These are phyloP conservation scores for Drosophila lacteicornis DNA, from an alignment of 1,140 invertebrate genomes.

Conservation along the genomic window DNA sequence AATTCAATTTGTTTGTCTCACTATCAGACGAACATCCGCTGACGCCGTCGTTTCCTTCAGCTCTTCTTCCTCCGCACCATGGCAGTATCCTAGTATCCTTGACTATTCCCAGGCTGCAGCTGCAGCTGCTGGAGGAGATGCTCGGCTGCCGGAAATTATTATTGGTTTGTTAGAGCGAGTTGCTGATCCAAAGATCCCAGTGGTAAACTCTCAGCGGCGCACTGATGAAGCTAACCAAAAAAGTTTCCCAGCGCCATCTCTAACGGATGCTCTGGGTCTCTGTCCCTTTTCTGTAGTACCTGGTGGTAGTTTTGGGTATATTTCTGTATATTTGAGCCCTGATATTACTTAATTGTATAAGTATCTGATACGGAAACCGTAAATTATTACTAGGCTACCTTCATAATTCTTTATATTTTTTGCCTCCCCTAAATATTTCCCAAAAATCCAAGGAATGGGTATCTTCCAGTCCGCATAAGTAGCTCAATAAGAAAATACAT, in stretches of 20 bases:
- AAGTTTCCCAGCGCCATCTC: constrained; percentile 30
- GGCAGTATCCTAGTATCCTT: constrained; percentile 53
- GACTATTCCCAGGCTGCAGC: constrained; percentile 71
- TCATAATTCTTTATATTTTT: too few species aligned
- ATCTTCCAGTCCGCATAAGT: neutral
- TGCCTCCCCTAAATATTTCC: neutral
- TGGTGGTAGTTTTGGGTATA: constrained; percentile 3
- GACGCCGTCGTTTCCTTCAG: constrained; percentile 16
- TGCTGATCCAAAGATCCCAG: constrained; percentile 66
- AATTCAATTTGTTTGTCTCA: constrained; percentile 81
- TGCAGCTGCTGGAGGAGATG: constrained; percentile 49
- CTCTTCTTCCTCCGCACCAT: neutral
- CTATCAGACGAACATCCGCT: constrained; percentile 50
- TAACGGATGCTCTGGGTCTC: neutral
- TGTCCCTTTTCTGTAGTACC: neutral
- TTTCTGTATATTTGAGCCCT: neutral
- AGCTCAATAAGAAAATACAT: neutral
- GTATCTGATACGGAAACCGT: too few species aligned
- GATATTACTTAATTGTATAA: too few species aligned
- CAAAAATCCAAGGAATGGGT: neutral
- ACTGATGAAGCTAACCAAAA: constrained; percentile 71
- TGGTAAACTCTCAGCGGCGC: constrained; percentile 72
- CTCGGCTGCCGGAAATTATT: constrained; percentile 69
- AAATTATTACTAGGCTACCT: too few species aligned
- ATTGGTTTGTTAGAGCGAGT: constrained; percentile 74